phyloP scores from a whole-genome alignment of 2,888 invertebrate species.

The Ethmia dodecea region DNA sequence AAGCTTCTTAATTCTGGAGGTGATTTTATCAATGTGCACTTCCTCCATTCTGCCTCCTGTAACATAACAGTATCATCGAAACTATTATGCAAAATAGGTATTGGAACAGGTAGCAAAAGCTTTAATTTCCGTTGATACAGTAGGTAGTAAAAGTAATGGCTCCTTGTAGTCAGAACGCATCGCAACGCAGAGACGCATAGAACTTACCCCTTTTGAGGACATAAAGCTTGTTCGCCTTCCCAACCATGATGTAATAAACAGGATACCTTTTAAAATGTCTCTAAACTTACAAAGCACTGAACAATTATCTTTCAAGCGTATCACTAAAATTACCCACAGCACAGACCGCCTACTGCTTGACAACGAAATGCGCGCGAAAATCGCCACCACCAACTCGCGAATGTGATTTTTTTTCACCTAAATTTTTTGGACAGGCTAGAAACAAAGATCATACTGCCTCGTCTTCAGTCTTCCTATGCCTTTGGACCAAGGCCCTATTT shows the following conservation, averaged over 20 bases:
- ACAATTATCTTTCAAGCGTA: no score
- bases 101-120: neutral
- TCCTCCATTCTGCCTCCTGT: slow-evolving; percentile 93
- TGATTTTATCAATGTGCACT: slow-evolving; percentile 98
- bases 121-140: neutral
- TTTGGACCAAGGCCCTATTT: no score
- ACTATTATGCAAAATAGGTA: neutral
- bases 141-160: neutral
- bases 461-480: no score
- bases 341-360: no score
- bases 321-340: no score
- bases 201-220: slow-evolving; percentile 70
- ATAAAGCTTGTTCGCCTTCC: slow-evolving; percentile 62
- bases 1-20: slow-evolving; percentile 94
- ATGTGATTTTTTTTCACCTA: no score
- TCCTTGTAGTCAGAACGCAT: neutral
- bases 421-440: no score
- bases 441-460: no score
- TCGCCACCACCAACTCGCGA: no score
- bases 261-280: no score
- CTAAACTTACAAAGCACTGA: no score
- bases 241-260: slow-evolving; percentile 64
- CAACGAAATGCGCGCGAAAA: no score
- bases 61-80: neutral
- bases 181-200: neutral